These are phyloP conservation scores for Dugesia japonica DNA, from an alignment of 2,888 invertebrate species.

Conservation along the genomic window DNA sequence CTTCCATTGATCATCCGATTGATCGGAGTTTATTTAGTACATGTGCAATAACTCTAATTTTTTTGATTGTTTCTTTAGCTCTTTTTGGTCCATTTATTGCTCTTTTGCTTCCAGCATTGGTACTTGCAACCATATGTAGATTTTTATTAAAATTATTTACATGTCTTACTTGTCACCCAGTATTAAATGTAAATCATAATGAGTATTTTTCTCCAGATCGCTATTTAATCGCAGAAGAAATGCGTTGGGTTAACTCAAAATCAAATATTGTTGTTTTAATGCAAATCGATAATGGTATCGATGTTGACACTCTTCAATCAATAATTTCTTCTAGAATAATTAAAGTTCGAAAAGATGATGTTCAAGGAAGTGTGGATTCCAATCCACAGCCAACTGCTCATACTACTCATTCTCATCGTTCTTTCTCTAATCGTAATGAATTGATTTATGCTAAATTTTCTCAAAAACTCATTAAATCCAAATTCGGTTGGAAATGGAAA, in stretches of 20 bases:
- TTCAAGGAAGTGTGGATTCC: not conserved
- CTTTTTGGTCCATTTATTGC: constrained; percentile 49
- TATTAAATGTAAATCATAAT: not conserved
- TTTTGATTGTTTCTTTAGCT: constrained; percentile 45
- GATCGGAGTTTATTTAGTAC: constrained; percentile 45
- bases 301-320: constrained; percentile 45
- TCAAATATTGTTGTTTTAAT: constrained; percentile 42
- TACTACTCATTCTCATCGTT: not conserved
- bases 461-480: constrained; percentile 46
- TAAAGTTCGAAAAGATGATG: not conserved
- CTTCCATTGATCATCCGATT: constrained; percentile 44
- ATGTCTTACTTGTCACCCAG: not conserved
- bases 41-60: constrained; percentile 39
- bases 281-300: constrained; percentile 49
- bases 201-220: constrained; percentile 1
- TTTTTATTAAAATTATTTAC: not conserved
- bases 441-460: constrained; percentile 40
- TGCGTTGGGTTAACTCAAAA: constrained; percentile 48
- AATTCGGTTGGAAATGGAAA: constrained; percentile 51
- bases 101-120: constrained; percentile 45
- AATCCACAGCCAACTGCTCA: constrained; percentile 2
- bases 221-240: constrained; percentile 43
- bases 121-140: constrained; percentile 40
- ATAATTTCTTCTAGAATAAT: constrained; percentile 3
- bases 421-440: not conserved